Percentiles rank a stretch among this genome's conserved stretches.
Evolutionary conservation across 2,797 vertebrate species (phyloP).

Genomic region (Rachycentron canadum): DNA sequence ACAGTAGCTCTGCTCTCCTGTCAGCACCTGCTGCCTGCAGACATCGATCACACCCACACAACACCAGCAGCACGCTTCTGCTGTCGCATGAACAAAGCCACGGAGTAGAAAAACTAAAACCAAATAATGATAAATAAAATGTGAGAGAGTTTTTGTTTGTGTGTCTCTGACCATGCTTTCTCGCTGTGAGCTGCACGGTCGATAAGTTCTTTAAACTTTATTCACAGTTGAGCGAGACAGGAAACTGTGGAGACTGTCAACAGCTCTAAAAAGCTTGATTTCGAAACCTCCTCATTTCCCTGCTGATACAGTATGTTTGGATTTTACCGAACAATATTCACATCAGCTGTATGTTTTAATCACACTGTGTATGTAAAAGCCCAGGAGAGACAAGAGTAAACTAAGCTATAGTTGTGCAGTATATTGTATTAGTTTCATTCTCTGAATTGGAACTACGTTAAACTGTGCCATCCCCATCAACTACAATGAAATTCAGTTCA

Average conservation of each 20-base stretch:
- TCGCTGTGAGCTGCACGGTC: constrained; percentile 2
- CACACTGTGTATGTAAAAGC: too few species aligned
- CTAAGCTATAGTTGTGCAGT: too few species aligned
- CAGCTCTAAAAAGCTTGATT: background rate
- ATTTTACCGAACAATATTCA: background rate
- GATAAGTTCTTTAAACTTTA: background rate
- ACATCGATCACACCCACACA: constrained; percentile 56
- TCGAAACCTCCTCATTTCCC: background rate
- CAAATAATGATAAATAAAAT: constrained; percentile 6
- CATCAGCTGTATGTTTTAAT: background rate
- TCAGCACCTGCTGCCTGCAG: constrained; percentile 48
- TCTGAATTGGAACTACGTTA: too few species aligned
- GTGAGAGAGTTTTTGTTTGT: constrained; percentile 14
- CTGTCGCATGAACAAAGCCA: constrained; percentile 22
- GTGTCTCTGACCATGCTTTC: background rate
- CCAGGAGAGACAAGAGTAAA: too few species aligned
- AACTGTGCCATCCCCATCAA: too few species aligned
- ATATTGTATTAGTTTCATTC: too few species aligned
- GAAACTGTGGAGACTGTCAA: background rate
- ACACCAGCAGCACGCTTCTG: constrained; percentile 16
- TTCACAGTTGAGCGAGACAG: background rate
- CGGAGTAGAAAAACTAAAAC: constrained; percentile 1
- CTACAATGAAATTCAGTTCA: too few species aligned
- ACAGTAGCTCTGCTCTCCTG: constrained; percentile 42
- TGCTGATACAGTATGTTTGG: background rate